phyloP scores from a whole-genome alignment of 92 coral and sea anemone genomes.

The Plumapathes pennacea region DNA sequence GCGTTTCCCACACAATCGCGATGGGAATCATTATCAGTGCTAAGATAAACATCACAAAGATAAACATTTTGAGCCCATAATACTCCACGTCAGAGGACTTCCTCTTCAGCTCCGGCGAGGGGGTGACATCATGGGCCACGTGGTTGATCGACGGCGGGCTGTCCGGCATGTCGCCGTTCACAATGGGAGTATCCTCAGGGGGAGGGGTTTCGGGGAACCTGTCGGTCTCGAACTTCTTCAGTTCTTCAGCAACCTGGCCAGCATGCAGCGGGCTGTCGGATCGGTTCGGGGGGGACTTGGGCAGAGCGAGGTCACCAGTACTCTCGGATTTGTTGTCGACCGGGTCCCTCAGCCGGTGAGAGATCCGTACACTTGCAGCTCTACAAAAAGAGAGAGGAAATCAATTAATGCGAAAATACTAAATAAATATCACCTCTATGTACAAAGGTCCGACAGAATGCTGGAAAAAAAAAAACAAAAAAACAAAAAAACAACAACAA shows the following conservation, averaged over 20 bases:
- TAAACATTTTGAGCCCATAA: constrained; percentile 88
- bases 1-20: constrained; percentile 87
- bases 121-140: constrained; percentile 38
- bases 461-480: too few relatives aligned
- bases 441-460: too few relatives aligned
- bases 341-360: constrained; percentile 71
- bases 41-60: constrained; percentile 79
- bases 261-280: constrained; percentile 15
- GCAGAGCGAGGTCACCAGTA: constrained; percentile 67
- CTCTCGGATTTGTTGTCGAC: constrained; percentile 76
- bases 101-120: constrained; percentile 12
- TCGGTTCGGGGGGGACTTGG: constrained; percentile 42
- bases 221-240: constrained; percentile 81
- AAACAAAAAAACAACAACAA: too few relatives aligned
- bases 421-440: too few relatives aligned
- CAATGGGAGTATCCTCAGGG: constrained; percentile 49
- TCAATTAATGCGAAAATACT: too few relatives aligned
- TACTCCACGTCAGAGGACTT: constrained; percentile 68
- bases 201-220: constrained; percentile 86
- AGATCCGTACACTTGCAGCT: constrained; percentile 92
- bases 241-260: constrained; percentile 55
- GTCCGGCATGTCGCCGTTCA: constrained; percentile 34
- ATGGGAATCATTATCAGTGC: constrained; percentile 92
- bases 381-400: too few relatives aligned
- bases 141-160: constrained; percentile 50